These are phyloP conservation scores for Lagocephalus sceleratus DNA, from an alignment of 2,797 vertebrate genomes.

Conservation along the genomic window DNA sequence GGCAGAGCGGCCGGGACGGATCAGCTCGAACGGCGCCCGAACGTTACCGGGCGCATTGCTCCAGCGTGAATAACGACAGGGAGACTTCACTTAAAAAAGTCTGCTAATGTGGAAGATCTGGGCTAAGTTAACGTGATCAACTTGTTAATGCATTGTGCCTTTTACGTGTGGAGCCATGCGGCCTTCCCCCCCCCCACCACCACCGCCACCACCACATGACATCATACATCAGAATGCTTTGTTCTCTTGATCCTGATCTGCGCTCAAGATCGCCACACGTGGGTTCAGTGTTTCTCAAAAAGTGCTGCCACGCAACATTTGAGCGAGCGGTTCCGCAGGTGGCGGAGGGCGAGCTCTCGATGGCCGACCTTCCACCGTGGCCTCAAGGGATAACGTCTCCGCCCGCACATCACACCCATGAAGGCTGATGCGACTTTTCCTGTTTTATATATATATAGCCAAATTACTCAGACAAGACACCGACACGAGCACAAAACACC, in stretches of 20 bases:
- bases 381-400: constrained; percentile 49
- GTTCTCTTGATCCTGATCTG: constrained; percentile 25
- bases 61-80: constrained; percentile 2
- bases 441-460: constrained; percentile 1
- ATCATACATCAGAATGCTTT: constrained; percentile 11
- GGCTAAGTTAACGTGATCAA: constrained; percentile 45
- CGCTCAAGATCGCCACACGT: constrained; percentile 11
- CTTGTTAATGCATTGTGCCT: constrained; percentile 61
- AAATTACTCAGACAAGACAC: constrained; percentile 26
- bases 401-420: constrained; percentile 14
- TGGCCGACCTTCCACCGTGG: constrained; percentile 46
- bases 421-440: constrained; percentile 25
- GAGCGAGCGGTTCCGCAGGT: too few relatives aligned
- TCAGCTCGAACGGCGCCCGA: background rate
- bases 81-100: constrained; percentile 4
- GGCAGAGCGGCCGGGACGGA: background rate
- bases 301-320: constrained; percentile 15
- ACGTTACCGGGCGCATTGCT: constrained; percentile 6
- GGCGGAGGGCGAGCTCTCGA: constrained; percentile 18
- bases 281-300: constrained; percentile 1
- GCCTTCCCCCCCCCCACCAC: constrained; percentile 45
- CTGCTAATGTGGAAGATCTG: constrained; percentile 6
- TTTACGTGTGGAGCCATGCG: constrained; percentile 62
- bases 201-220: constrained; percentile 22
- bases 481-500: constrained; percentile 18